Conservation (phyloP, 23 tunicate species). For the Corella eumyota region DNA sequence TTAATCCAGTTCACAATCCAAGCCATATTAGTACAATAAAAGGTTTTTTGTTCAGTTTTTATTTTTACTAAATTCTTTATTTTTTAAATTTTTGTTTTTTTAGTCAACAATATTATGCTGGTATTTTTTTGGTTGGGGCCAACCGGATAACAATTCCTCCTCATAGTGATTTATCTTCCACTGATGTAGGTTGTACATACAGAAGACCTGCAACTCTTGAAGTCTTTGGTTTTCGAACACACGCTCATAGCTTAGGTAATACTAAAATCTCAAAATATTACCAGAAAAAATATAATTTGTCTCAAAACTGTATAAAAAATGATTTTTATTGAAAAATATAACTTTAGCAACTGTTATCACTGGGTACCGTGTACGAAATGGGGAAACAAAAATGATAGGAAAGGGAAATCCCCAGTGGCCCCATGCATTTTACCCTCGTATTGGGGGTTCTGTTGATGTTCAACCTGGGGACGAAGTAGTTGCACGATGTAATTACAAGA, state of each 20-base stretch:
- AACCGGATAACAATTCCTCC: constrained; percentile 31
- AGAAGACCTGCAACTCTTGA: not conserved
- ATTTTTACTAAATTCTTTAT: not conserved
- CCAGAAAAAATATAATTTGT: too few species aligned
- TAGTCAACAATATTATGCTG: constrained; percentile 72
- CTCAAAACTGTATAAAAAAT: too few species aligned
- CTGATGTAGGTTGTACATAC: constrained; percentile 20
- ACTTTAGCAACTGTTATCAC: constrained; percentile 85
- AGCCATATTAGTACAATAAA: too few species aligned
- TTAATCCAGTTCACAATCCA: too few species aligned
- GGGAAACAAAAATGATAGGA: constrained; percentile 73
- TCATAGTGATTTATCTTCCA: constrained; percentile 9
- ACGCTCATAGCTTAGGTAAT: constrained; percentile 87
- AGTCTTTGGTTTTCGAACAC: constrained; percentile 97
- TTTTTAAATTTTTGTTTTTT: constrained; percentile 1
- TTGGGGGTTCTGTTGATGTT: constrained; percentile 68
- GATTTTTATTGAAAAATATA: too few species aligned
- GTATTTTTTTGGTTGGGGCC: constrained; percentile 64
- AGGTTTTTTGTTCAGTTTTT: too few species aligned
- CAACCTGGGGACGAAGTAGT: constrained; percentile 41
- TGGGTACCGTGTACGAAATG: constrained; percentile 62
- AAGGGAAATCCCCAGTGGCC: constrained; percentile 99
- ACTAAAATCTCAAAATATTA: too few species aligned
- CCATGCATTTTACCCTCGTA: constrained; percentile 88
- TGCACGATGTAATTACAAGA: constrained; percentile 63